Conservation (phyloP, 2,888 invertebrate genomes). For the Dicycla oo region DNA sequence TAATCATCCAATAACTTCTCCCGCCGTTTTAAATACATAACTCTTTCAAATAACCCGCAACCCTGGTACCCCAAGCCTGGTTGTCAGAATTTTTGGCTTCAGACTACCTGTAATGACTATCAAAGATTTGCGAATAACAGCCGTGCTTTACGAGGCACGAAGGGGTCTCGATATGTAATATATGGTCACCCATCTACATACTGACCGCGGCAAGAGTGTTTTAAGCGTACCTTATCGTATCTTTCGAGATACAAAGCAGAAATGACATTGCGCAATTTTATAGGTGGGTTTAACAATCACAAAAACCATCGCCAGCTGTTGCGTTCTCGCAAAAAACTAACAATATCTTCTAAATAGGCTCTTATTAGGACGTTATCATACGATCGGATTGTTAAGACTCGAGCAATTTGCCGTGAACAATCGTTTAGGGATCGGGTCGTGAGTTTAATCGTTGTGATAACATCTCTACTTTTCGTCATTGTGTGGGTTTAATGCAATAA, state of each 20-base stretch:
- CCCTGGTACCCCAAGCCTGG: too few relatives aligned
- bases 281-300: not conserved
- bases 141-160: too few relatives aligned
- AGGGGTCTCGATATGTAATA: too few relatives aligned
- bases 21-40: too few relatives aligned
- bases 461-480: slow-evolving; percentile 64
- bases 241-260: not conserved
- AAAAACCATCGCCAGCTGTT: slow-evolving; percentile 54
- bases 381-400: slow-evolving; percentile 63
- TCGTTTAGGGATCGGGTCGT: slow-evolving; percentile 52
- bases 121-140: too few relatives aligned
- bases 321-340: slow-evolving; percentile 40
- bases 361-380: slow-evolving; percentile 64
- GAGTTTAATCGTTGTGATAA: slow-evolving; percentile 68
- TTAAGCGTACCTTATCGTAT: too few relatives aligned
- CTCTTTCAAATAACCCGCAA: too few relatives aligned
- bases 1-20: too few relatives aligned
- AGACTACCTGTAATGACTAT: too few relatives aligned
- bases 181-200: too few relatives aligned
- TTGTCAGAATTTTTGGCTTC: too few relatives aligned
- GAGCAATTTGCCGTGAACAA: slow-evolving; percentile 70
- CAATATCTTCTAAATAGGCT: slow-evolving; percentile 58
- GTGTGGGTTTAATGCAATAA: slow-evolving; percentile 63
- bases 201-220: too few relatives aligned
- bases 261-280: slow-evolving; percentile 41